A percentile compares a stretch with the other conserved stretches of the same genome.
phyloP scores from a whole-genome alignment of 2,888 invertebrate species.

The Sympetrum striolatum region DNA sequence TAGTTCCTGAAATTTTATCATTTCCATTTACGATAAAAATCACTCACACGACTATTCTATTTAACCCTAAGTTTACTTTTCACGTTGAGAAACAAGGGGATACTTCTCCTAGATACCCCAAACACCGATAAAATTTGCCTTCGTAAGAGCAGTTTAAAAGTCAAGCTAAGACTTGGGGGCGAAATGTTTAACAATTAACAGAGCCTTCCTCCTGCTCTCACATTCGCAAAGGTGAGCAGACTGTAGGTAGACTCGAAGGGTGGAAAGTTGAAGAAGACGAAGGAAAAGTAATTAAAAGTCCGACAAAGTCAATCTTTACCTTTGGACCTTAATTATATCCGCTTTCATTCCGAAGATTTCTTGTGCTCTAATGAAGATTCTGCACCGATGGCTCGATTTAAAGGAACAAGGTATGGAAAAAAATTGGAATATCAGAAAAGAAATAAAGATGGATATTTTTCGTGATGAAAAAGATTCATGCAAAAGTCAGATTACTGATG shows the following conservation, averaged over 20 bases:
- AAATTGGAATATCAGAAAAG: background rate
- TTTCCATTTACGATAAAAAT: too few relatives aligned
- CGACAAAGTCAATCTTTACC: constrained; percentile 21
- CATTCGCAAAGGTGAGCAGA: background rate
- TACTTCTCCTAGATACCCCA: too few relatives aligned
- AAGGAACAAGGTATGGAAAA: background rate
- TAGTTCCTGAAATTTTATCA: too few relatives aligned
- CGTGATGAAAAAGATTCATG: background rate
- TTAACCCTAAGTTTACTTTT: too few relatives aligned
- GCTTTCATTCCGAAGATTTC: constrained; percentile 11
- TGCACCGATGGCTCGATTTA: constrained; percentile 11
- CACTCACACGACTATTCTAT: too few relatives aligned
- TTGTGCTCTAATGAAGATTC: background rate
- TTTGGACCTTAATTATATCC: constrained; percentile 12
- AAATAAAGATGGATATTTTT: background rate
- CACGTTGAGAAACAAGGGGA: too few relatives aligned
- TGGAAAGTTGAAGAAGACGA: background rate
- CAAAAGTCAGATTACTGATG: too few relatives aligned
- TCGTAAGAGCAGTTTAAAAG: too few relatives aligned
- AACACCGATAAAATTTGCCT: too few relatives aligned
- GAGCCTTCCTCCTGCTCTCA: background rate
- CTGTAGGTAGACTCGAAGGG: background rate
- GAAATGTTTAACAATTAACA: background rate
- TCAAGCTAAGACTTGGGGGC: too few relatives aligned
- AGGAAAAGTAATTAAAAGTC: constrained; percentile 35